Evolutionary conservation across 1,140 invertebrate species (phyloP), one percentile per base, ranked within the genome.

Genomic region (Agrilus planipennis): DNA sequence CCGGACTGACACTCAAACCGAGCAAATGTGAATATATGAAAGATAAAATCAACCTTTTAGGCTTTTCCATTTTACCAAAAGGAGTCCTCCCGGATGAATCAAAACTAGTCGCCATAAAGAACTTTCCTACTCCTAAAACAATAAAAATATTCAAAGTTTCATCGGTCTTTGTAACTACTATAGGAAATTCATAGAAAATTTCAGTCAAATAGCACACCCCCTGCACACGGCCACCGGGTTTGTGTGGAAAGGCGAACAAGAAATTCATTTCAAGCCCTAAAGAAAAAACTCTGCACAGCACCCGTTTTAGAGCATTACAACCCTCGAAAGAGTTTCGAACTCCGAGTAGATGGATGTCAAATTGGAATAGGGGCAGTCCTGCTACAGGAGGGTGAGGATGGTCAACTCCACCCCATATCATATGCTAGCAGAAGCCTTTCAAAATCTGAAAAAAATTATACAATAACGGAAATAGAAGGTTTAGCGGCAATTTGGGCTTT

Each of bases 401-500:
- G 17, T 9, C 4, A 31, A 34, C 23, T 27, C 21, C 32, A 47
- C 30, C 41, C 47, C 2, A 48, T 57, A 4, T 47, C 50, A 1
- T 59, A 47, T 34, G 43, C 44, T 17, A 63, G 63, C 35, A 34
- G 58, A 22, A 44, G 43, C 4, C 34, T 70, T 4, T 48, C 30
- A 10, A 39, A 40, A 14, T 27, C 47, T n/a, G 66, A 72, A 53
- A 41, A 39, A 35, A 63, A 63, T 29, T 71, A 65, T 39, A 41
- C 39, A 1, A 54, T 49, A 4, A 59, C 61, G 0, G 61, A 69
- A 49, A 39, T 50, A 34, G 65, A 70, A 58, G 53, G 52, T 32
- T 45, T 69, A 11, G 66, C 61, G 2, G 49, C 67, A 9, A 38
- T 69, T 4, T 58, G 52, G 47, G 55, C 55, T 3, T 50, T 70